Evolutionary conservation across 2,113 vertebrate genomes (phyloP).

Genomic region (Pangasianodon hypophthalmus): DNA sequence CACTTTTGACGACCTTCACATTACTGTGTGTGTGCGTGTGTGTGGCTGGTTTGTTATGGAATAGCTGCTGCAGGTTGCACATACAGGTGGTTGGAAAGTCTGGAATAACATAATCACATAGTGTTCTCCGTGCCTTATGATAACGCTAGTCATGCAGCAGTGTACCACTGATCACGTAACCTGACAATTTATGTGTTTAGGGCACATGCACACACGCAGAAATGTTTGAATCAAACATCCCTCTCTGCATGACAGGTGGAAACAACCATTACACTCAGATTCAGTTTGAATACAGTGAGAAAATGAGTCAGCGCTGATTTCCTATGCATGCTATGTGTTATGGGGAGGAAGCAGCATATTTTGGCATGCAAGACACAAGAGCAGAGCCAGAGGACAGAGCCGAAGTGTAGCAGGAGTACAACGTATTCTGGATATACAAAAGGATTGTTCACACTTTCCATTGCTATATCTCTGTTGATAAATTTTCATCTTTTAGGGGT

Average conservation of each 20-base stretch:
- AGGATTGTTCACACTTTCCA: not conserved
- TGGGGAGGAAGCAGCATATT: not conserved
- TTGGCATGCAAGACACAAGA: not conserved
- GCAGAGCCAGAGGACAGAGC: not conserved
- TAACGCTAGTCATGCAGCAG: constrained; percentile 3
- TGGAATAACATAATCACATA: constrained; percentile 7
- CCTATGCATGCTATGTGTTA: not conserved
- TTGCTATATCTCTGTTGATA: not conserved
- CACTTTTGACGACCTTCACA: not conserved
- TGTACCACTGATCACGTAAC: constrained; percentile 6
- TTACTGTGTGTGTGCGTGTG: constrained; percentile 9
- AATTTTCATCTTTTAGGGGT: not conserved
- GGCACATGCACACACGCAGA: too few relatives aligned
- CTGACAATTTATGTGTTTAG: not conserved
- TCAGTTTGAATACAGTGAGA: not conserved
- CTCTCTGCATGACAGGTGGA: not conserved
- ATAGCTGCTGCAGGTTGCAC: not conserved
- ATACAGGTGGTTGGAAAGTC: constrained; percentile 10
- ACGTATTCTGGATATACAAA: not conserved
- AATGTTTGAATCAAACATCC: not conserved
- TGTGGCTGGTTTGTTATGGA: not conserved
- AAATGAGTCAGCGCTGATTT: not conserved
- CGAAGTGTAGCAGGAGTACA: not conserved
- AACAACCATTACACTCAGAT: not conserved
- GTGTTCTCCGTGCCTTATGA: not conserved